Conservation (phyloP, 2,113 vertebrate species). For the Poecilia latipinna region DNA sequence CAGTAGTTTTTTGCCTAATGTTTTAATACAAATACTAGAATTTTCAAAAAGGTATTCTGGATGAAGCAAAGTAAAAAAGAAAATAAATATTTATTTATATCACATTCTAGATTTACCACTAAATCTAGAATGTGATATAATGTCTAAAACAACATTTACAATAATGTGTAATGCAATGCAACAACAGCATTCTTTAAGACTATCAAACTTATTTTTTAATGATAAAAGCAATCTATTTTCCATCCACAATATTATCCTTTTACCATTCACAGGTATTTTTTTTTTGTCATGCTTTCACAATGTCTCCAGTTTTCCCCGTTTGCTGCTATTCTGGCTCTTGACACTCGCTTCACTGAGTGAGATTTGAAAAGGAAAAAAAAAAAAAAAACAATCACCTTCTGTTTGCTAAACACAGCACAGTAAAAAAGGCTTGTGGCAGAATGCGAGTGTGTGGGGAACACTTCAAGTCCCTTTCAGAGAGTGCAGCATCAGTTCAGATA, state of each 20-base stretch:
- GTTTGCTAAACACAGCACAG: not conserved
- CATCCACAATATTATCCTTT: not conserved
- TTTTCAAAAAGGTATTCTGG: not conserved
- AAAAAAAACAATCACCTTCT: not conserved
- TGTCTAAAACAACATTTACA: not conserved
- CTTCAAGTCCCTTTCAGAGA: constrained; percentile 4
- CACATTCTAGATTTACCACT: not conserved
- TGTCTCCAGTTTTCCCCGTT: not conserved
- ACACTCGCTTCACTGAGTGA: not conserved
- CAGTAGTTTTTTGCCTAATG: not conserved
- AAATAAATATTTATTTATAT: not conserved
- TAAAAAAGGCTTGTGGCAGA: constrained; percentile 1
- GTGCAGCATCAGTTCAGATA: not conserved
- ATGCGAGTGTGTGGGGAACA: not conserved
- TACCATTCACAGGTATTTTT: not conserved
- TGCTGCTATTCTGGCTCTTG: not conserved
- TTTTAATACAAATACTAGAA: not conserved
- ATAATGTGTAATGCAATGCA: not conserved
- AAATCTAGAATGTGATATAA: not conserved
- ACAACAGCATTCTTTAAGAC: not conserved
- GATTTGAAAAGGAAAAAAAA: not conserved
- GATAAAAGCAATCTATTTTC: not conserved
- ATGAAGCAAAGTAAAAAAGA: not conserved
- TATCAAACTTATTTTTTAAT: not conserved
- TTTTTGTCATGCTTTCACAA: not conserved